phyloP scores from a whole-genome alignment of 2,888 invertebrate genomes.

The Beris morrisii region DNA sequence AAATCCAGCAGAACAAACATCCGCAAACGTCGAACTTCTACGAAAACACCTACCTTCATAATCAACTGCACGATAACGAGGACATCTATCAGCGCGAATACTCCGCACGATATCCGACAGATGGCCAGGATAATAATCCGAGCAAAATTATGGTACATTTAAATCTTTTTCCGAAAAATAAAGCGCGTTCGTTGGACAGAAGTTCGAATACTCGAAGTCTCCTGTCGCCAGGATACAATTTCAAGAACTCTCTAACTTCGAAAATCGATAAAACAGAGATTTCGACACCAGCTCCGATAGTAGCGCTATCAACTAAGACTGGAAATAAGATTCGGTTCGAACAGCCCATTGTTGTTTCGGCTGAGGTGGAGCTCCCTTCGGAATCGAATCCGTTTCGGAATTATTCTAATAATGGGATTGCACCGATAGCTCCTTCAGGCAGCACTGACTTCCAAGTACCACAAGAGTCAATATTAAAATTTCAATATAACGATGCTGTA shows the following conservation, averaged over 20 bases:
- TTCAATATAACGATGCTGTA: slow-evolving; percentile 3
- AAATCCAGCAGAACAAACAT: slow-evolving; percentile 39
- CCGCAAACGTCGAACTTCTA: slow-evolving; percentile 37
- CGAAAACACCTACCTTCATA: slow-evolving; percentile 44
- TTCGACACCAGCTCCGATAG: too few relatives aligned
- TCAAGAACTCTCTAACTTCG: background rate
- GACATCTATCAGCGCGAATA: slow-evolving; percentile 34
- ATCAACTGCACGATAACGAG: slow-evolving; percentile 38
- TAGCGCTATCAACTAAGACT: background rate
- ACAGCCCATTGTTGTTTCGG: background rate
- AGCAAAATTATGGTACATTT: slow-evolving; percentile 67
- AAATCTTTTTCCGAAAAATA: slow-evolving; percentile 64
- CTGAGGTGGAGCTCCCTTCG: background rate
- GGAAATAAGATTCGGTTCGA: background rate
- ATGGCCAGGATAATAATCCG: slow-evolving; percentile 48
- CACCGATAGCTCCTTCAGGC: too few relatives aligned
- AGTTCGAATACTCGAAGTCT: background rate
- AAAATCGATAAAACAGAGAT: background rate
- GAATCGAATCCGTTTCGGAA: too few relatives aligned
- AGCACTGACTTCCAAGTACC: background rate
- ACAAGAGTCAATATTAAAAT: background rate
- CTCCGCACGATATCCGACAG: slow-evolving; percentile 3
- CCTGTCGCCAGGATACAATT: background rate
- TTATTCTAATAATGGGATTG: too few relatives aligned
- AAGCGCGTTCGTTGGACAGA: slow-evolving; percentile 39